phyloP scores from a whole-genome alignment of 2,888 invertebrate species.

The Elgonia sp. region DNA sequence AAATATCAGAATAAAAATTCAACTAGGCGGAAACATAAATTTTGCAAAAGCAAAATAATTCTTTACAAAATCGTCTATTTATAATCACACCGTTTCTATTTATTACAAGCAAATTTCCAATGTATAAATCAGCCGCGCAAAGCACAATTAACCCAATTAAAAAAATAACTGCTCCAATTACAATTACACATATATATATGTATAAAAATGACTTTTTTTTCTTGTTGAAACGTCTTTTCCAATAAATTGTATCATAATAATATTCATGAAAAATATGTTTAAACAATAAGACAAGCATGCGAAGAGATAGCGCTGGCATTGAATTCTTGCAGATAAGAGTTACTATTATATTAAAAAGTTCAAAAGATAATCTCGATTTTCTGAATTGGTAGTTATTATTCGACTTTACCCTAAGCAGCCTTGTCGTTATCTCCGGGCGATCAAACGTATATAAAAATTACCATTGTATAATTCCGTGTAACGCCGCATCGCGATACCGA shows the following conservation, averaged over 20 bases:
- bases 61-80: too few species aligned
- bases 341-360: slow-evolving; percentile 65
- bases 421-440: slow-evolving; percentile 58
- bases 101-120: background rate
- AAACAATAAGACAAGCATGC: slow-evolving; percentile 61
- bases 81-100: background rate
- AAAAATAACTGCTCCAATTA: slow-evolving; percentile 53
- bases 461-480: slow-evolving; percentile 72
- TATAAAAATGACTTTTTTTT: too few species aligned
- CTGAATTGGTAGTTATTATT: slow-evolving; percentile 71
- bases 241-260: slow-evolving; percentile 50
- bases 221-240: slow-evolving; percentile 38
- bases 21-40: too few species aligned
- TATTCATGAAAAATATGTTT: slow-evolving; percentile 63
- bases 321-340: slow-evolving; percentile 66
- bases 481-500: slow-evolving; percentile 61
- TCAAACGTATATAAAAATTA: slow-evolving; percentile 72
- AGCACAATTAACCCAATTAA: slow-evolving; percentile 47
- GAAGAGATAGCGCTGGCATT: slow-evolving; percentile 59
- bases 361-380: slow-evolving; percentile 66
- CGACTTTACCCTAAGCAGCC: slow-evolving; percentile 67
- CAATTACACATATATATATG: slow-evolving; percentile 2
- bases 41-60: too few species aligned
- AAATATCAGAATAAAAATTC: too few species aligned
- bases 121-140: slow-evolving; percentile 10